Percentiles rank a stretch among this genome's conserved stretches.
phyloP scores from a whole-genome alignment of 2,113 vertebrate species.

The Desmodus rotundus region DNA sequence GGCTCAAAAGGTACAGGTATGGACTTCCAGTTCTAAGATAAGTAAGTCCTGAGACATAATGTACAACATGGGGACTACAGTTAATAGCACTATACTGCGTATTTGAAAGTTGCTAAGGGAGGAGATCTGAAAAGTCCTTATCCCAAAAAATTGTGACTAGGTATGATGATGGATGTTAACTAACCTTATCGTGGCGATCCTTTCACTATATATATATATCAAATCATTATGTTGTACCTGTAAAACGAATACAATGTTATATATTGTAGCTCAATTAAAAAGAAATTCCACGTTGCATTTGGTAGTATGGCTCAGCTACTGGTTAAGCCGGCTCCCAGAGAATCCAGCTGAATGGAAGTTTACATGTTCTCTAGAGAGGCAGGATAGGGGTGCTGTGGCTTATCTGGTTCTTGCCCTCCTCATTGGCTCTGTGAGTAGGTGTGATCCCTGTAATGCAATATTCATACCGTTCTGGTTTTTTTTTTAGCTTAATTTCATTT shows the following conservation, averaged over 20 bases:
- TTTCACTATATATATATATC: not conserved
- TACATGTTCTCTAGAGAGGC: not conserved
- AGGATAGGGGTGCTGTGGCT: not conserved
- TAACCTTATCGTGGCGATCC: not conserved
- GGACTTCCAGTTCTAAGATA: not conserved
- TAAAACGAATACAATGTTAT: not conserved
- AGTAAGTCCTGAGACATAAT: not conserved
- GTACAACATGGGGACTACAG: too few relatives aligned
- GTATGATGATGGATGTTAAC: too few relatives aligned
- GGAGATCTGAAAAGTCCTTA: not conserved
- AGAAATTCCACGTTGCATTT: not conserved
- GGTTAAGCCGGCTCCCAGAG: not conserved
- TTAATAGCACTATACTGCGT: not conserved
- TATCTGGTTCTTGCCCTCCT: not conserved
- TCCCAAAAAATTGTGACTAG: not conserved
- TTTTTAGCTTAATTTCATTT: slow-evolving; percentile 61
- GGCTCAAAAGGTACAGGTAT: not conserved
- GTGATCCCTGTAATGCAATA: slow-evolving; percentile 29
- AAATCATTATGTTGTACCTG: not conserved
- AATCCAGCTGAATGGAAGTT: not conserved
- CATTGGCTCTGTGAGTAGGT: not conserved
- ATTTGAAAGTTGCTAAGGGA: not conserved
- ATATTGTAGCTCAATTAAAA: too few relatives aligned
- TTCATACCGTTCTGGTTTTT: slow-evolving; percentile 25
- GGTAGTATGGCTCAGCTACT: not conserved